phyloP scores from a whole-genome alignment of 2,797 vertebrate genomes.

The Simalia tracyae region DNA sequence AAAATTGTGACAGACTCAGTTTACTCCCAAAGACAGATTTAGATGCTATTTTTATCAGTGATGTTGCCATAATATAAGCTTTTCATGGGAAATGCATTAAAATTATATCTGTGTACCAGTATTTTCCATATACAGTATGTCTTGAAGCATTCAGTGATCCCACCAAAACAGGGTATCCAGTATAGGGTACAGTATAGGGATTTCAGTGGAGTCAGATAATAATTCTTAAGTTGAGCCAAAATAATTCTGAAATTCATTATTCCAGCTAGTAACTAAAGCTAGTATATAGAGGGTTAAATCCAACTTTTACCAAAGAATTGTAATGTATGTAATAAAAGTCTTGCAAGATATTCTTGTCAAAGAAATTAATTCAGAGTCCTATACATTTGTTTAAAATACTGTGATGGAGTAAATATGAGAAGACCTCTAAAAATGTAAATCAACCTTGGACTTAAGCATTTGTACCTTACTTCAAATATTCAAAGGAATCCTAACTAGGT shows the following conservation, averaged over 20 bases:
- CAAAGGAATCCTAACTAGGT: neutral
- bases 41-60: neutral
- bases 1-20: neutral
- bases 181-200: neutral
- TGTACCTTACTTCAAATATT: neutral
- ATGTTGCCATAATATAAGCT: neutral
- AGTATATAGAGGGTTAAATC: neutral
- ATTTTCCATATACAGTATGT: neutral
- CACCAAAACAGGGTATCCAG: neutral
- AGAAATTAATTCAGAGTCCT: neutral
- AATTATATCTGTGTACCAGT: neutral
- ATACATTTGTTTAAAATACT: neutral
- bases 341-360: neutral
- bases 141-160: neutral
- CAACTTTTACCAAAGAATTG: neutral
- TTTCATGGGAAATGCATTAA: neutral
- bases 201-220: neutral
- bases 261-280: neutral
- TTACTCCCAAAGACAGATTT: neutral
- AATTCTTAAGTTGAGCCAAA: neutral
- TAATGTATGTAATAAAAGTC: neutral
- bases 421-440: neutral
- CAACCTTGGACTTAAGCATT: neutral
- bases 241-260: neutral
- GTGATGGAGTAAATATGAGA: neutral